These are phyloP conservation scores for Speoplatyrhinus poulsoni DNA, from an alignment of 2,113 vertebrate species.

Conservation along the genomic window DNA sequence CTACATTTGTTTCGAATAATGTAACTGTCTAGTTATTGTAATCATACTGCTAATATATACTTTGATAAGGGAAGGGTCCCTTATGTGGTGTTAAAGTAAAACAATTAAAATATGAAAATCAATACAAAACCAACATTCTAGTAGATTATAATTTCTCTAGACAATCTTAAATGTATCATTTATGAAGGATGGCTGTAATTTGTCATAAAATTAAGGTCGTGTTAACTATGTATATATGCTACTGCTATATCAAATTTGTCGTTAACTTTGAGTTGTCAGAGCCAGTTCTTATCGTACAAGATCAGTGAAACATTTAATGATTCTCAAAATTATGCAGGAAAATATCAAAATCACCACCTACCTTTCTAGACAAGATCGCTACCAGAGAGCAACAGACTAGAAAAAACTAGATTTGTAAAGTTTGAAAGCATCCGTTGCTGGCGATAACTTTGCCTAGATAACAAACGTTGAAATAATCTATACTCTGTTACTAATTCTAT, in stretches of 20 bases:
- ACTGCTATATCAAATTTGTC: not conserved
- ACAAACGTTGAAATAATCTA: not conserved
- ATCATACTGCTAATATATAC: no score
- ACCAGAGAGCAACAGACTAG: not conserved
- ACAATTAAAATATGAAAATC: no score
- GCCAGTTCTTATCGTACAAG: no score
- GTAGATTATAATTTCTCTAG: no score
- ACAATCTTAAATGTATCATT: no score
- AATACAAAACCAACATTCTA: no score
- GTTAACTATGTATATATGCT: not conserved
- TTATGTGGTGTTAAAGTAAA: no score
- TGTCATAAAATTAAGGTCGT: not conserved
- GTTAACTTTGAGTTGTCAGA: not conserved
- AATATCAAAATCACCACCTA: conserved; percentile 58
- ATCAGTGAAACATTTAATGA: not conserved
- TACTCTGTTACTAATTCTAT: not conserved
- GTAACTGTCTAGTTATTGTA: no score
- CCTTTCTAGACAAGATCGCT: conserved; percentile 40
- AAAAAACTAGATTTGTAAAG: not conserved
- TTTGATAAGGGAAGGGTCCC: no score
- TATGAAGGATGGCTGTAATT: not conserved
- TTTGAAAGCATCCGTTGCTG: no score
- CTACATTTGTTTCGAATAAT: no score
- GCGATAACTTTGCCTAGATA: not conserved
- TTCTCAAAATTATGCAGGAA: not conserved